phyloP scores from a whole-genome alignment of 2,797 vertebrate genomes.

The Furcifer pardalis region DNA sequence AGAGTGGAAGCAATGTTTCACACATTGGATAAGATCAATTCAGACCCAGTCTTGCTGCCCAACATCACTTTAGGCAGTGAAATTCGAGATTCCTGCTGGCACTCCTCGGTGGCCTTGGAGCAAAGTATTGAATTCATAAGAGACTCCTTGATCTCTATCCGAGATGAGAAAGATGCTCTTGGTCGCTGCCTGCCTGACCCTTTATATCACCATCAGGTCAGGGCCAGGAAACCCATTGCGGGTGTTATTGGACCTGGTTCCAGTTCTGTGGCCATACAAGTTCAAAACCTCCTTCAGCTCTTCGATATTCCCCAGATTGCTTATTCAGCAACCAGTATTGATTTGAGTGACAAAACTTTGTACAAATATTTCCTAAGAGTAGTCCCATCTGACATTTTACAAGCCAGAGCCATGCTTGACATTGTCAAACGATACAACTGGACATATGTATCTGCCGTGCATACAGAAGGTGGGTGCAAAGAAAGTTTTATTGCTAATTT shows the following conservation, averaged over 20 bases:
- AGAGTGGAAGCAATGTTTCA: slow-evolving; percentile 99
- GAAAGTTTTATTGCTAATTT: neutral
- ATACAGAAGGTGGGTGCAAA: slow-evolving; percentile 93
- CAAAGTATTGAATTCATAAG: slow-evolving; percentile 99
- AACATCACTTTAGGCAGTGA: slow-evolving; percentile 97
- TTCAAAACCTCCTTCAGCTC: slow-evolving; percentile 96
- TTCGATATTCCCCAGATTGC: slow-evolving; percentile 99
- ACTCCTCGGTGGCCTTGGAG: slow-evolving; percentile 96
- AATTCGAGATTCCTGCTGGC: slow-evolving; percentile 98
- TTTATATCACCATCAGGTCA: slow-evolving; percentile 76
- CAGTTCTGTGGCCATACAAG: slow-evolving; percentile 98
- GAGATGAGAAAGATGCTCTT: slow-evolving; percentile 92
- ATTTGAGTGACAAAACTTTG: slow-evolving; percentile 97
- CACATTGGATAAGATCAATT: slow-evolving; percentile 95
- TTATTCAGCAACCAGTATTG: slow-evolving; percentile 98
- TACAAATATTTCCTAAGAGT: slow-evolving; percentile 98
- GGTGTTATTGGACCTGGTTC: slow-evolving; percentile 98
- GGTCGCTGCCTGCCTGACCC: slow-evolving; percentile 91
- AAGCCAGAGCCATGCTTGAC: slow-evolving; percentile 96
- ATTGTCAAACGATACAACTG: slow-evolving; percentile 98
- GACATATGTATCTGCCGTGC: slow-evolving; percentile 98
- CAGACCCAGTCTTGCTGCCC: slow-evolving; percentile 89
- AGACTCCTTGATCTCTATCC: slow-evolving; percentile 96
- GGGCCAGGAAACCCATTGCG: slow-evolving; percentile 93
- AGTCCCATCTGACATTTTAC: slow-evolving; percentile 94